Evolutionary conservation across 1,140 invertebrate species (phyloP), one percentile per base, ranked within the genome.

Genomic region (Linepithema humile): DNA sequence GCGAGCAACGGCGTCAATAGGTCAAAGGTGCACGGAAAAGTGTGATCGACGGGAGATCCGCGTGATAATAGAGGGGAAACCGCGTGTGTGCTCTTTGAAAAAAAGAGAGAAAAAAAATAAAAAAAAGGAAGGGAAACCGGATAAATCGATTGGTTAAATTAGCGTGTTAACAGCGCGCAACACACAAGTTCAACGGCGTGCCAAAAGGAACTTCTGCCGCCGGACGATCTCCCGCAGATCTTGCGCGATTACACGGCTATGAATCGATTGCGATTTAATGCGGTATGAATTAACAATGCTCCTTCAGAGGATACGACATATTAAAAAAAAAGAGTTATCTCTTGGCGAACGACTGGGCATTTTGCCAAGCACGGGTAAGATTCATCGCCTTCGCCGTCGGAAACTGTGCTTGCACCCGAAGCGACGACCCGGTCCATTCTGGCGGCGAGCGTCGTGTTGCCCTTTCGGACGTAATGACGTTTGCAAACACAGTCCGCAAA

Each of bases 101-200:
- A n/a, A n/a, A n/a, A n/a, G n/a, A n/a, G n/a, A n/a, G n/a, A n/a
- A n/a, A 38, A 77, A 77, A 59, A 64, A 35, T 17, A 38, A 64
- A 77, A 48, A n/a, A 40, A n/a, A 64, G 23, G 26, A 50, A 20
- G 38, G 29, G 38, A 77, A 64, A 64, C 17, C 57, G 12, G 73
- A 75, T 75, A 75, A 75, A 77, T 77, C 38, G 73, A 77, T 64
- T 64, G 73, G 48, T 29, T 48, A 62, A 62, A 77, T 77, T 77
- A 77, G 40, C 40, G 57, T 20, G 38, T 62, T 64, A 40, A 77
- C 38, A 32, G 55, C 53, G 23, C 26, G 26, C 50, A 40, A n/a
- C n/a, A 77, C 17, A 1, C 32, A 17, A 60, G 53, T 74, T 60
- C 40, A 60, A 74, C 38, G 12, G 26, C 17, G 48, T 53, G 5